Evolutionary conservation across 2,888 invertebrate species (phyloP), one percentile per base, ranked within the genome.

Genomic region (Ennomos fuscantarius): DNA sequence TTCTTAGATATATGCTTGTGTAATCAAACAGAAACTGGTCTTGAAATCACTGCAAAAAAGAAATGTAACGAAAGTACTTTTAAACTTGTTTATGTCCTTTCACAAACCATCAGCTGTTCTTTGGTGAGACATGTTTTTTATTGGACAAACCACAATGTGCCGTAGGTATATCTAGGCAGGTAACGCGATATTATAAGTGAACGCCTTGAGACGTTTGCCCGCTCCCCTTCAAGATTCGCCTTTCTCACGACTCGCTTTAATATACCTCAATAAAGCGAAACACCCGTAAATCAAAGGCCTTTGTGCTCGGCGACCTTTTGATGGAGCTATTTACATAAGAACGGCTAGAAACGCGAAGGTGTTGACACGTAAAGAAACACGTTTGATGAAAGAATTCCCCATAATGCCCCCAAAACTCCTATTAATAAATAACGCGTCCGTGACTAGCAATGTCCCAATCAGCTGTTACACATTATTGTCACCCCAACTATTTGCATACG

Each of bases 261-360:
- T 87, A 85, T 83, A 81, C 82, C 81, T 86, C 79, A 82, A 84
- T 86, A 81, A 84, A 86, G 78, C 78, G 77, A 79, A 82, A 82
- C 82, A 82, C 79, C 79, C 89, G 88, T 91, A 90, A 90, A 89
- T 91, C 90, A 89, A 84, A 80, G 77, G 68, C 72, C 80, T 83
- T 89, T 91, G 87, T 90, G 72, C 72, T 63, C 64, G 68, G 74
- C 80, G 81, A 86, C 82, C 89, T 87, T 89, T 88, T 85, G 75
- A 84, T 82, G 74, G 74, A 63, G 69, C 79, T 85, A 78, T 86
- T 88, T 89, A 87, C 84, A 88, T 89, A 83, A 82, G 79, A 89
- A 89, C 81, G 87, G 87, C 87, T 90, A 89, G 89, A 87, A 65
- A 72, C 83, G 85, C 80, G 89, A 89, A 89, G 90, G 91, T 90